Evolutionary conservation across 35 echinoderm and acorn worm genomes (phyloP), one percentile per base, ranked within the genome.

Genomic region (Stichopus chloronotus): DNA sequence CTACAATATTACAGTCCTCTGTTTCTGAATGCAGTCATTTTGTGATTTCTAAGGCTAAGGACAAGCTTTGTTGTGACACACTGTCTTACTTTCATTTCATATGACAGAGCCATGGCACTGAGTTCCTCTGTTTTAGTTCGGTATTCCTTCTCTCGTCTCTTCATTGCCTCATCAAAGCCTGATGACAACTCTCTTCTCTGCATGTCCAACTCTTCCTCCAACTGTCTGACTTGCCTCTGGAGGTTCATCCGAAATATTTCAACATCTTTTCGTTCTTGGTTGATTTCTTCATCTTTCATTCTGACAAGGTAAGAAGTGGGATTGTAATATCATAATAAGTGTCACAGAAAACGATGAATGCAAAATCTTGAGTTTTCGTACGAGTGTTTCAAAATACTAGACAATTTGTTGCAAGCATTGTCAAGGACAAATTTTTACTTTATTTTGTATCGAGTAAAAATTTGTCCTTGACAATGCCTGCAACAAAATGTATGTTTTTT

Each of bases 11-110:
- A 43, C 30, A 1, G 30, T 43, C 30, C 30, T 43, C 30, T 43
- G 30, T 43, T 3, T 43, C 30, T 43, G 30, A 43, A 43, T 43
- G 30, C 3, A 43, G 30, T 43, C 30, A 43, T 43, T 43, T 1
- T 43, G 30, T 43, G 30, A 43, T 43, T 43, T 43, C 30, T 43
- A 43, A 43, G 30, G 30, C 3, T 43, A 43, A 43, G 30, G 30
- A 43, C 30, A 43, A 43, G 30, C 30, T 43, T 43, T 43, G 30
- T 43, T 43, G 30, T 43, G 30, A 43, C 30, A 43, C 3, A 43
- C 25, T 83, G 52, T 52, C 55, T 83, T 76, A 99, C 97, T 85
- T 99, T 99, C 97, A 99, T 96, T 68, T 99, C 97, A 95, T 99
- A 86, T 17, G 97, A 83, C 6, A 99, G 92, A 52, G 94, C 93